Evolutionary conservation across 2,888 invertebrate species (phyloP).

Genomic region (Tridacna gigas): DNA sequence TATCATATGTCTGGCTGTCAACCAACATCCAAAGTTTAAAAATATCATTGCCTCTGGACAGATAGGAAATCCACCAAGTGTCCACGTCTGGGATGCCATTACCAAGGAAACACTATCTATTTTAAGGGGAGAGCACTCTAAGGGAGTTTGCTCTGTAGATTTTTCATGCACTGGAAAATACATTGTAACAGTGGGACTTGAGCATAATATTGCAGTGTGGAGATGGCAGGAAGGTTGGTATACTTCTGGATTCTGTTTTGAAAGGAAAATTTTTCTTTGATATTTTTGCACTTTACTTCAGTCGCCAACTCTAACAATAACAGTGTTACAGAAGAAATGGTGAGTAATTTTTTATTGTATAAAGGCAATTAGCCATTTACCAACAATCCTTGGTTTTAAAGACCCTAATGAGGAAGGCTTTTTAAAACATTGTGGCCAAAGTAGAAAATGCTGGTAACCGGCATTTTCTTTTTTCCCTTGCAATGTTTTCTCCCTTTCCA

Average conservation of each 20-base stretch:
- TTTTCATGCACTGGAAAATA: conserved; percentile 85
- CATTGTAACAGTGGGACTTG: conserved; percentile 82
- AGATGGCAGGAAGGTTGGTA: conserved; percentile 84
- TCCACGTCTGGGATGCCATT: conserved; percentile 83
- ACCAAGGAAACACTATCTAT: conserved; percentile 83
- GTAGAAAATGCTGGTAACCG: neutral
- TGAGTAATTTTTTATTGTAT: no score
- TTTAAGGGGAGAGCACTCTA: conserved; percentile 78
- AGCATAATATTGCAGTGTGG: conserved; percentile 83
- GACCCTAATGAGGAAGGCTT: no score
- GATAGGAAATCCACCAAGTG: conserved; percentile 82
- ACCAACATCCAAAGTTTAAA: conserved; percentile 84
- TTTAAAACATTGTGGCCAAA: neutral
- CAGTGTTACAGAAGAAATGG: no score
- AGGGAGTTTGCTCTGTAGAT: conserved; percentile 84
- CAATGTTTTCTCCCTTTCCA: neutral
- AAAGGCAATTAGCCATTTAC: no score
- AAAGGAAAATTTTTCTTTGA: neutral
- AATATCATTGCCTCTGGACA: conserved; percentile 84
- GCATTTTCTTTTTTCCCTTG: neutral
- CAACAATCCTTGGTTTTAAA: no score
- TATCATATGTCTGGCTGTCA: conserved; percentile 84
- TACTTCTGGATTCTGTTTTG: neutral
- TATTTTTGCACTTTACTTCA: neutral
- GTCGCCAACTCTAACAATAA: neutral